Base-by-base conservation (phyloP, 2,113 vertebrate genomes). In the Polypterus senegalus region DNA sequence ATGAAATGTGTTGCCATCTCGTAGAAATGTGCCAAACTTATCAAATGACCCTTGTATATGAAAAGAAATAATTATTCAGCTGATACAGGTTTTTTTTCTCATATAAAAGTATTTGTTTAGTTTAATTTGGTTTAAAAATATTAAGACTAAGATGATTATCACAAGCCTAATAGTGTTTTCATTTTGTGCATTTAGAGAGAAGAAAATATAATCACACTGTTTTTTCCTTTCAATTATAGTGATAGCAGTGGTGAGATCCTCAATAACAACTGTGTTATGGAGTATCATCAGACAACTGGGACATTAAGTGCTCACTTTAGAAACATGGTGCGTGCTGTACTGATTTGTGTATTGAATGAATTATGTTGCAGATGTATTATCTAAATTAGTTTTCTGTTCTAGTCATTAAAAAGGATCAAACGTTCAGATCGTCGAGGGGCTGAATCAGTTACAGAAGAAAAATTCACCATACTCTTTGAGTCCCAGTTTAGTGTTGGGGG, bases 231-330 rank as follows among this genome's bases (percentile, higher is more conserved):
- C 61, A 9, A 0, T 3, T 66, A 5, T 85, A 97, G 93, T 2
- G 94, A 98, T 71, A 92, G 89, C 83, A 98, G 94, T 0, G 94
- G 94, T 0, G 94, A 98, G 74, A 97, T 97, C 79, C 72, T 97
- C 65, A 97, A 98, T 81, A 98, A 97, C 74, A 93, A 93, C 78
- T 97, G 94, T 0, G 94, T 97, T 66, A 97, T 97, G 94, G 94
- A 97, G 67, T 98, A 96, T 63, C 94, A 97, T 76, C 94, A 97
- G 70, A 91, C 93, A 64, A 94, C 91, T 0, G 89, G 94, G 4
- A 98, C 94, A 0, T 89, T 98, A 67, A 98, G 93, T 0, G 92
- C 94, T 10, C 93, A 97, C 77, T 97, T 98, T 77, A 87, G 94
- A 58, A 98, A 97, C 81, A 96, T 98, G 94, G 94, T 97, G 73